phyloP scores from a whole-genome alignment of 2,888 invertebrate species.

The Allacma fusca region DNA sequence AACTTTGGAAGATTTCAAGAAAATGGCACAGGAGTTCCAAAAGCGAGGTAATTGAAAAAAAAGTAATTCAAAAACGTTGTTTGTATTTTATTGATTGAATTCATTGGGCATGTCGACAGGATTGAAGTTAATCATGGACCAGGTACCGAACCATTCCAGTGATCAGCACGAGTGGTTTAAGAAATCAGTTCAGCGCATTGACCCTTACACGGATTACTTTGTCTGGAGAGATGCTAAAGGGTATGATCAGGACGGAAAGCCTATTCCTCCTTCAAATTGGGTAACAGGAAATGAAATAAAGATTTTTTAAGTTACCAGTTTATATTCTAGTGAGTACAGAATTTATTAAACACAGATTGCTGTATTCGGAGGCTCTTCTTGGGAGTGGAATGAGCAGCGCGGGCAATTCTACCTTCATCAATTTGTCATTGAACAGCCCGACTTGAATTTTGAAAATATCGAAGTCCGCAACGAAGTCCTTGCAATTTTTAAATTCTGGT shows the following conservation, averaged over 20 bases:
- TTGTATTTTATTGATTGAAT: too few relatives aligned
- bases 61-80: too few relatives aligned
- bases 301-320: too few relatives aligned
- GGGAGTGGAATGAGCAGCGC: slow-evolving; percentile 74
- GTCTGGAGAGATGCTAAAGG: slow-evolving; percentile 71
- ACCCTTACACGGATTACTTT: slow-evolving; percentile 76
- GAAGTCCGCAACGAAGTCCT: slow-evolving; percentile 73
- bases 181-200: slow-evolving; percentile 70
- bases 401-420: slow-evolving; percentile 82
- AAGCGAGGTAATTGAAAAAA: slow-evolving; percentile 63
- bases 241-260: slow-evolving; percentile 65
- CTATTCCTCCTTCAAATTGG: slow-evolving; percentile 61
- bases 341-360: slow-evolving; percentile 67
- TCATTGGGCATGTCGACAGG: not conserved
- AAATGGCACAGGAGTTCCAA: slow-evolving; percentile 67
- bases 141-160: slow-evolving; percentile 78
- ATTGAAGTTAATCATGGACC: slow-evolving; percentile 67
- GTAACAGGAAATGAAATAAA: slow-evolving; percentile 41
- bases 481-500: slow-evolving; percentile 74
- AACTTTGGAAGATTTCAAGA: slow-evolving; percentile 74
- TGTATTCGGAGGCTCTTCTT: slow-evolving; percentile 76
- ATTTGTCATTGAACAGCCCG: slow-evolving; percentile 74
- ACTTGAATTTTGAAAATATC: slow-evolving; percentile 80
- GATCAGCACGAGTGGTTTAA: slow-evolving; percentile 77
- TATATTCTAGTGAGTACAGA: too few relatives aligned